phyloP scores from a whole-genome alignment of 2,797 vertebrate genomes.

The Atherinosoma microstoma region DNA sequence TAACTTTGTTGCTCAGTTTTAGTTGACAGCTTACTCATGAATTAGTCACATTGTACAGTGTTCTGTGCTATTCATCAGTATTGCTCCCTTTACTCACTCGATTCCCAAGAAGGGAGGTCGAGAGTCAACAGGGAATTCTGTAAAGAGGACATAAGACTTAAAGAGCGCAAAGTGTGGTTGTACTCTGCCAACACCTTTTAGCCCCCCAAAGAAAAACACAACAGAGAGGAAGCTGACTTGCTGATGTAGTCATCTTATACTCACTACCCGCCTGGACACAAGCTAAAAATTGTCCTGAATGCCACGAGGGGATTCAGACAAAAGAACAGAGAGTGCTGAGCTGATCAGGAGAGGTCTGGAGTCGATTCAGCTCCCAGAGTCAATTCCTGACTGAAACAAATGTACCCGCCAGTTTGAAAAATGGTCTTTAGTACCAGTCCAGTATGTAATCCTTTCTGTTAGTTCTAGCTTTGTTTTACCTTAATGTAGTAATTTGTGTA shows the following conservation, averaged over 20 bases:
- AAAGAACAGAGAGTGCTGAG: conserved; percentile 64
- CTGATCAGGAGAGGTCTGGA: conserved; percentile 66
- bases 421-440: conserved; percentile 45
- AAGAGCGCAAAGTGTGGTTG: conserved; percentile 32
- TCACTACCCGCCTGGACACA: conserved; percentile 63
- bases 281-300: conserved; percentile 78
- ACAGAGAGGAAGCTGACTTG: conserved; percentile 76
- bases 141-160: conserved; percentile 30
- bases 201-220: conserved; percentile 71
- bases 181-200: conserved; percentile 49
- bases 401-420: conserved; percentile 49
- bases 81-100: conserved; percentile 64
- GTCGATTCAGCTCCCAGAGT: conserved; percentile 72
- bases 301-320: conserved; percentile 73
- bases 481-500: conserved; percentile 19
- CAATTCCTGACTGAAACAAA: conserved; percentile 69
- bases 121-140: conserved; percentile 31
- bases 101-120: conserved; percentile 41
- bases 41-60: conserved; percentile 45
- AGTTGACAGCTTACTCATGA: conserved; percentile 31
- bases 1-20: neutral
- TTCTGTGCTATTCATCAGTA: conserved; percentile 10
- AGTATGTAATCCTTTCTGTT: conserved; percentile 16
- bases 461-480: conserved; percentile 18
- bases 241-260: conserved; percentile 77